Base-by-base conservation (phyloP, 2,113 vertebrate species). In the Gambusia affinis region DNA sequence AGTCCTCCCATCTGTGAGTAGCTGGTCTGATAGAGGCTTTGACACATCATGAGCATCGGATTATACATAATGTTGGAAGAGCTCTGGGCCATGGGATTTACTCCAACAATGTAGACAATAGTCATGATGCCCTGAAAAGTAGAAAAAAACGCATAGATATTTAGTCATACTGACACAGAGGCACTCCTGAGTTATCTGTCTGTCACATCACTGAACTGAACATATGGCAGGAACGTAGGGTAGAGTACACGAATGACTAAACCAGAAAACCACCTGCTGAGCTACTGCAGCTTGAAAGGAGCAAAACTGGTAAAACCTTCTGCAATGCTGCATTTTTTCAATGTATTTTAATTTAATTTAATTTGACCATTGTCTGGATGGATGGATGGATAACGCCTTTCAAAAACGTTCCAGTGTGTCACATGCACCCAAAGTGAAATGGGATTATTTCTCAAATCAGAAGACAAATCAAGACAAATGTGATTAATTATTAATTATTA, bases 51-150 rank as follows among this genome's bases (percentile, higher is more conserved):
- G 19, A 96, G 79, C 84, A 96, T 96, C 15, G 92, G 95, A 70
- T 91, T 95, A 87, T 96, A 96, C 79, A 95, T 93, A 71, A 95
- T 91, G 42, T 72, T 95, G 67, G 94, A 86, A 0, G 88, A 88
- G 84, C 95, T 89, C 85, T 96, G 95, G 0, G 96, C 94, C 92
- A 95, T 96, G 4, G 96, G 96, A 78, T 96, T 97, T 39, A 97
- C 95, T 0, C 95, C 96, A 1, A 97, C 89, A 2, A 97, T 79
- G 89, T 97, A 97, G 60, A 97, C 95, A 5, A 97, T 96, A 88
- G 79, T 95, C 61, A 96, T 96, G 74, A 97, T 95, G 75, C 95
- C 94, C 93, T 96, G 88, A n/a, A 77, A 78, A 37, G 70, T 29
- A 77, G 1, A 60, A 0, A 17, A 17, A 3, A 22, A 8, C 54